A percentile compares a stretch with the other conserved stretches of the same genome.
These are phyloP conservation scores for Cryptops parisi DNA, from an alignment of 2,888 invertebrate genomes.

Conservation along the genomic window DNA sequence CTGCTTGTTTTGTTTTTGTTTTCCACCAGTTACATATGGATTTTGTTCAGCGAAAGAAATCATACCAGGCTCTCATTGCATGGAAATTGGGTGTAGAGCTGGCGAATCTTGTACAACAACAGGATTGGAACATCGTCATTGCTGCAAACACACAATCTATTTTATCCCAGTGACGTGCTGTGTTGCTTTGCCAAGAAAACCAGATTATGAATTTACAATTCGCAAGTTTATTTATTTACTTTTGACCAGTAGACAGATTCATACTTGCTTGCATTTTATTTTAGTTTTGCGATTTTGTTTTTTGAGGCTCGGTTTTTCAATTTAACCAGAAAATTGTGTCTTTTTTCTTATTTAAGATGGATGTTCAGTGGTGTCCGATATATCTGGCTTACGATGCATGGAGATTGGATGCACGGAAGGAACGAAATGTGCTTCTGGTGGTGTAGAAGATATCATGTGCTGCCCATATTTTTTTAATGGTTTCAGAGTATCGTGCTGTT, in stretches of 20 bases:
- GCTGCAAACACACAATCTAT: neutral
- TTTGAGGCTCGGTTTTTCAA: too few species aligned
- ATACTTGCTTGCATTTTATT: too few species aligned
- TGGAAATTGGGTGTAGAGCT: neutral
- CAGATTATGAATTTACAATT: neutral
- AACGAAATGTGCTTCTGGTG: neutral
- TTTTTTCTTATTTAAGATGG: neutral
- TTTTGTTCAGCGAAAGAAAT: neutral
- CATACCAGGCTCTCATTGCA: neutral
- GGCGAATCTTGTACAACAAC: neutral
- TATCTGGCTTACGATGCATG: neutral
- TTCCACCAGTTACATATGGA: too few species aligned
- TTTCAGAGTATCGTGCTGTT: neutral
- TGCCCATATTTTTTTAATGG: neutral
- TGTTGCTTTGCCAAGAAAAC: neutral
- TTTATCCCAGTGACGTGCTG: neutral
- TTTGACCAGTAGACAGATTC: too few species aligned
- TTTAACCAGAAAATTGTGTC: too few species aligned
- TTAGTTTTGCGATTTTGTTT: too few species aligned
- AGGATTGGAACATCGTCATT: neutral
- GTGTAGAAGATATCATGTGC: neutral
- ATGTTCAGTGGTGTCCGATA: neutral
- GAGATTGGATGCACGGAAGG: neutral
- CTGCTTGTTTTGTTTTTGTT: too few species aligned
- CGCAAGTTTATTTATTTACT: too few species aligned